Evolutionary conservation across 2,113 vertebrate species (phyloP).

Genomic region (Alaudala cheleensis): DNA sequence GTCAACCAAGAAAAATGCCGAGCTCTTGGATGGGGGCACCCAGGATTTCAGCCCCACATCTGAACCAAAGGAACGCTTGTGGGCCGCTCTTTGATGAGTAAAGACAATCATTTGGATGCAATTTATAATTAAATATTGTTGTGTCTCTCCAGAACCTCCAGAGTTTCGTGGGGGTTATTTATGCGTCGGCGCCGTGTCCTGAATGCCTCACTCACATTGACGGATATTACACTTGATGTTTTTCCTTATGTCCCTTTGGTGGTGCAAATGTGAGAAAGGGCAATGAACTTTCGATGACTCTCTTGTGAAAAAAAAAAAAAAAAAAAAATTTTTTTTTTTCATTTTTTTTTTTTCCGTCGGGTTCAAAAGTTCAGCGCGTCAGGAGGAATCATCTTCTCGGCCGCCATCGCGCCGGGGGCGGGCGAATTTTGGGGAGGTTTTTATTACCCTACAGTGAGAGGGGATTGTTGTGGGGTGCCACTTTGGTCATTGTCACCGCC

Average conservation of each 20-base stretch:
- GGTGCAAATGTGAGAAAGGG: conserved; percentile 72
- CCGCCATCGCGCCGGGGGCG: not conserved
- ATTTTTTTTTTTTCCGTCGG: not conserved
- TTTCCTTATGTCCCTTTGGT: conserved; percentile 72
- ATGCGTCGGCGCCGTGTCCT: conserved; percentile 47
- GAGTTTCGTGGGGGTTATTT: conserved; percentile 45
- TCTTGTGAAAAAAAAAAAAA: conserved; percentile 51
- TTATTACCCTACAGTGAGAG: not conserved
- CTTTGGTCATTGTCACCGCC: not conserved
- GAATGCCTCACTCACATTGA: conserved; percentile 58
- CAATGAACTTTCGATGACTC: conserved; percentile 73
- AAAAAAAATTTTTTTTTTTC: conserved; percentile 35
- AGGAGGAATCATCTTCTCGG: conserved; percentile 61
- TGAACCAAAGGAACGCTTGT: conserved; percentile 6
- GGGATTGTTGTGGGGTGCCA: not conserved
- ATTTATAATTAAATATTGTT: conserved; percentile 58
- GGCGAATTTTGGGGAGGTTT: not conserved
- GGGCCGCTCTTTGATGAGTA: conserved; percentile 1
- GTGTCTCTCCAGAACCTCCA: conserved; percentile 12
- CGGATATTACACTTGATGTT: conserved; percentile 73
- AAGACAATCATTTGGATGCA: not conserved
- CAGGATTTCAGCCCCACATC: not conserved
- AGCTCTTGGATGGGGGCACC: not conserved
- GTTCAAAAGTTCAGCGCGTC: conserved; percentile 74
- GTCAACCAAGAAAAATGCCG: conserved; percentile 53